Percentiles rank a stretch among this genome's conserved stretches.
Conservation (phyloP, 2,888 invertebrate genomes). For the Spialia ferax region DNA sequence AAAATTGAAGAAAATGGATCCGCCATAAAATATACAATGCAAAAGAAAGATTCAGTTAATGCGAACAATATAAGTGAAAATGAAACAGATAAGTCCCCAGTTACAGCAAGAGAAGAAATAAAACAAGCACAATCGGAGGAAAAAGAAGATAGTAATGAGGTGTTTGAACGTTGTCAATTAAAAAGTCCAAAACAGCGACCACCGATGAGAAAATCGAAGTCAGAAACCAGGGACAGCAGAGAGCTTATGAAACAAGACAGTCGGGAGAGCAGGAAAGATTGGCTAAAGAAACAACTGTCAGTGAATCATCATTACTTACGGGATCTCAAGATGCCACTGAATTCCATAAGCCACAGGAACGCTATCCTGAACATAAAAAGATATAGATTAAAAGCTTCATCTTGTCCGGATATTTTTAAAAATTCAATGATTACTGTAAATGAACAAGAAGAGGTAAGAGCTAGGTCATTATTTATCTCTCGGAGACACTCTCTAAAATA, state of each 20-base stretch:
- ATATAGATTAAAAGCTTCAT: conserved; percentile 94
- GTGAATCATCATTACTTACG: conserved; percentile 90
- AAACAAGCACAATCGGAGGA: conserved; percentile 72
- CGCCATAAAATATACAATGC: conserved; percentile 62
- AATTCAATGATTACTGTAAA: conserved; percentile 96
- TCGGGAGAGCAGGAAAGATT: conserved; percentile 76
- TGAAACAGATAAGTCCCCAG: conserved; percentile 59
- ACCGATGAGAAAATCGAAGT: conserved; percentile 60
- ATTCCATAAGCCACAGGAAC: conserved; percentile 94
- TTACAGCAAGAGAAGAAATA: conserved; percentile 59
- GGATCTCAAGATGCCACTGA: conserved; percentile 91
- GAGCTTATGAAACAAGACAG: conserved; percentile 73
- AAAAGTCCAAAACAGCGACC: conserved; percentile 59
- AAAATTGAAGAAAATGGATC: conserved; percentile 59
- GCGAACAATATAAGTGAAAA: conserved; percentile 39
- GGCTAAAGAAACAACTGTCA: conserved; percentile 80
- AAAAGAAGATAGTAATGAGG: conserved; percentile 56
- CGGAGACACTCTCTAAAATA: too few relatives aligned
- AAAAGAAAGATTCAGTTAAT: conserved; percentile 39
- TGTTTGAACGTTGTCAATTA: conserved; percentile 60
- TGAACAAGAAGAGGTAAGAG: conserved; percentile 90
- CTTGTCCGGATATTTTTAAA: conserved; percentile 96
- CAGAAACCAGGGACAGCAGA: conserved; percentile 67
- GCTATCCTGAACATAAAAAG: conserved; percentile 94
- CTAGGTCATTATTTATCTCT: too few relatives aligned